Evolutionary conservation across 2,888 invertebrate species (phyloP), one percentile per base, ranked within the genome.

Genomic region (Meiosimyza decipiens): DNA sequence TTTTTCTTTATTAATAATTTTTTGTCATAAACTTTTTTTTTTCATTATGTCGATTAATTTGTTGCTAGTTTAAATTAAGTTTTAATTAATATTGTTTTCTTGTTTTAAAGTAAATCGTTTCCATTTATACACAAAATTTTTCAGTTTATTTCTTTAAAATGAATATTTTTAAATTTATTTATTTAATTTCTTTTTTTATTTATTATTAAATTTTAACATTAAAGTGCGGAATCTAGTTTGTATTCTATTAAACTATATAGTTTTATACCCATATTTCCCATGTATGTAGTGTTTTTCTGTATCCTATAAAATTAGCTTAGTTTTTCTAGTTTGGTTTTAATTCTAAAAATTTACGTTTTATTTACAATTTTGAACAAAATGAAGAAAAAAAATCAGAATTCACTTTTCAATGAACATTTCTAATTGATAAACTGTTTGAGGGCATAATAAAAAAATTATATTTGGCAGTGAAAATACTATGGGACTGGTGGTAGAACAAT

Each of bases 61-160:
- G 60, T 75, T 75, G 63, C 64, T 74, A 73, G 71, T 71, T 52
- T 60, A 60, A 69, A 59, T 67, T 73, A 68, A 51, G 11, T 65
- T 66, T 51, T 50, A 63, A 75, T 75, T 77, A 77, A 75, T 78
- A 76, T 78, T 77, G 74, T 78, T 80, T 80, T 77, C 22, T 73
- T 71, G 73, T 80, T 81, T 78, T 84, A 84, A 84, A 84, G 84
- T 84, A 84, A 84, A 84, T 84, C 85, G 84, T 83, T 84, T 83
- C 85, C 83, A 82, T 81, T 62, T 84, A 85, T 85, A 83, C 84
- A 84, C 82, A 83, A 73, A 73, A 0, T 68, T 12, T 50, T 69
- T 69, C 73, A 75, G 72, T 75, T 51, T 65, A 66, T 69, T 9
- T 64, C 9, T 16, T n/a, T 49, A 51, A 49, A 59, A 28, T 59